Base-by-base conservation (phyloP, 2,797 vertebrate genomes). In the Poeciliopsis infans region DNA sequence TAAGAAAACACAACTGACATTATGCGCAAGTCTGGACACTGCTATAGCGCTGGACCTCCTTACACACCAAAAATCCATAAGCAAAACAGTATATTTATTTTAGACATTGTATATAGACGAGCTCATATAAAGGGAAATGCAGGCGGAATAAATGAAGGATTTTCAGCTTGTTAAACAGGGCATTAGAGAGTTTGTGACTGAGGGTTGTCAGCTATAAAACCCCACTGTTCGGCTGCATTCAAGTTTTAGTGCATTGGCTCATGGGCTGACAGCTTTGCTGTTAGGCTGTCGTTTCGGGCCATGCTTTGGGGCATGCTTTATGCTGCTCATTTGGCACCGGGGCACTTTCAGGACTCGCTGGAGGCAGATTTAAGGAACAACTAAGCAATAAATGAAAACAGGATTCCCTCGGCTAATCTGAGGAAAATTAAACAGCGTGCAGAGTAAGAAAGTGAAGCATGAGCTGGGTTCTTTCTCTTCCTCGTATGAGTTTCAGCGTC, bases 141-240 rank as follows among this genome's bases (percentile, higher is more conserved):
- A 88, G 80, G 77, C 85, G 79, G 85, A 93, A 93, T 94, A 92
- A 93, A 91, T 90, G 83, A 87, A 91, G 93, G 94, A 95, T 95
- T 95, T 95, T 94, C 92, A 93, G 93, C 93, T 93, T 94, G 94
- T 95, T 94, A 95, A 95, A 95, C 83, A 79, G 91, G 87, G 93
- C 92, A 94, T 94, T 95, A 94, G 92, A 93, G 91, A 87, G 89
- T 93, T 93, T 93, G 92, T 93, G 94, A 94, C 92, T 92, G 87
- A 88, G 91, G 91, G 87, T 91, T 92, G 92, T 93, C 90, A 85
- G 90, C 92, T 76, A 92, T 95, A 94, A 94, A 95, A 92, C 83
- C 87, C 74, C 91, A 90, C 85, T 74, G 90, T 93, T 92, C 43
- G 77, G 91, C 84, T 74, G 92, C 85, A 89, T 85, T 94, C 89